These are phyloP conservation scores for Podiceps cristatus DNA, from an alignment of 2,113 vertebrate species.

Conservation along the genomic window DNA sequence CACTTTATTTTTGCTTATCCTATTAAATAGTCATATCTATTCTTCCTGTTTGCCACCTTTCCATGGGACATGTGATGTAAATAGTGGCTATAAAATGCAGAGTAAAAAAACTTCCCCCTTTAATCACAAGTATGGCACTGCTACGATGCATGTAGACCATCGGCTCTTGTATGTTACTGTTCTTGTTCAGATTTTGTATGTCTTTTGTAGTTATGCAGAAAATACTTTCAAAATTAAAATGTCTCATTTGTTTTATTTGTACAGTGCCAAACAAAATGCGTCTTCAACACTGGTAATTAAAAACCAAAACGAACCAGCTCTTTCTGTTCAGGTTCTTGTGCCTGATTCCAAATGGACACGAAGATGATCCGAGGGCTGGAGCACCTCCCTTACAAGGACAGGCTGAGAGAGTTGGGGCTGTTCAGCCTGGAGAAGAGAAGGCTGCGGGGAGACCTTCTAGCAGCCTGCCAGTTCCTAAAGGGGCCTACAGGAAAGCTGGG, in stretches of 20 bases:
- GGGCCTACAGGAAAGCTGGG: too few relatives aligned
- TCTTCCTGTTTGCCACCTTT: neutral
- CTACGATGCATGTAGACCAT: neutral
- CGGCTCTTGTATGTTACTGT: rapidly evolving
- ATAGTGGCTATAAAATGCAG: neutral
- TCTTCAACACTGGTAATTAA: neutral
- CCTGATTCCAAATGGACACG: too few relatives aligned
- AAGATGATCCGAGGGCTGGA: too few relatives aligned
- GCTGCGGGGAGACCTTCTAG: too few relatives aligned
- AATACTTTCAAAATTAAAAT: neutral
- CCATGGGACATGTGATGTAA: neutral
- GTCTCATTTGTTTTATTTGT: neutral
- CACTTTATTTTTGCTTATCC: neutral
- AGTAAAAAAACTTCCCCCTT: neutral
- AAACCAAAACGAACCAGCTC: neutral
- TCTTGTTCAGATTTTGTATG: neutral
- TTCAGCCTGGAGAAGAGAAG: too few relatives aligned
- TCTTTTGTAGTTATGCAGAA: neutral
- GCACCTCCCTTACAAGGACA: too few relatives aligned
- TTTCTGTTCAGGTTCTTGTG: too few relatives aligned
- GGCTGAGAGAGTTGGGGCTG: too few relatives aligned
- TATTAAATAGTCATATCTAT: neutral
- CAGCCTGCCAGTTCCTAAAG: too few relatives aligned
- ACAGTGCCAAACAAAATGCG: neutral
- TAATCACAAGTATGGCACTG: neutral